phyloP scores from a whole-genome alignment of 2,888 invertebrate species.

The Rhamphomyia laevipes region DNA sequence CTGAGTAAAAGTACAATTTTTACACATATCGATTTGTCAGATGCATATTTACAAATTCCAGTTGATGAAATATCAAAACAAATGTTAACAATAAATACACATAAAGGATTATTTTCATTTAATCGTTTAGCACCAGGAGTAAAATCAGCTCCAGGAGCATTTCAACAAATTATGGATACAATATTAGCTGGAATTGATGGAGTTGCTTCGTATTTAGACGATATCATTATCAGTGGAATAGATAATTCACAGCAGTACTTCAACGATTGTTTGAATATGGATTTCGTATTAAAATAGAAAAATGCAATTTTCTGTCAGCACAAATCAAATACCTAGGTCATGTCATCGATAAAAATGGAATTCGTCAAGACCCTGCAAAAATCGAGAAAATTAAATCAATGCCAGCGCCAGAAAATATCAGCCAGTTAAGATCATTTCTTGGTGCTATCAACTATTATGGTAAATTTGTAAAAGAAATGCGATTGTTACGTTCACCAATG shows the following conservation, averaged over 20 bases:
- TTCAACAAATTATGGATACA: conserved; percentile 10
- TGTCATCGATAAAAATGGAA: no score
- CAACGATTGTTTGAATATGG: no score
- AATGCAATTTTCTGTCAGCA: no score
- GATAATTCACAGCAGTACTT: no score
- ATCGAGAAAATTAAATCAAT: neutral
- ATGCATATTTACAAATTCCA: conserved; percentile 16
- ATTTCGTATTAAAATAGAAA: no score
- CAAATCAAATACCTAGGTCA: no score
- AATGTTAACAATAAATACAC: conserved; percentile 13
- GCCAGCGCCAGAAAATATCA: neutral
- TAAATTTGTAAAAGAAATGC: neutral
- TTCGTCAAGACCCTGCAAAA: neutral
- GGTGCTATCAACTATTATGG: neutral
- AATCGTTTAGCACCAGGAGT: conserved; percentile 14
- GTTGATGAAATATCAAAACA: conserved; percentile 15
- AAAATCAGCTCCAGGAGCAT: conserved; percentile 16
- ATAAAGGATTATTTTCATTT: conserved; percentile 12
- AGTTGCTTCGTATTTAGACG: conserved; percentile 12
- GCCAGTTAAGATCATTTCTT: neutral
- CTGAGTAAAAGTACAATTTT: conserved; percentile 9
- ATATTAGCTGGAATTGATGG: conserved; percentile 12
- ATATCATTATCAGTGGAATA: no score
- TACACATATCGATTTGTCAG: conserved; percentile 13
- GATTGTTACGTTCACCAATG: neutral